Percentiles rank a stretch among this genome's conserved stretches.
Conservation (phyloP, 2,113 vertebrate genomes). For the Alces alces region DNA sequence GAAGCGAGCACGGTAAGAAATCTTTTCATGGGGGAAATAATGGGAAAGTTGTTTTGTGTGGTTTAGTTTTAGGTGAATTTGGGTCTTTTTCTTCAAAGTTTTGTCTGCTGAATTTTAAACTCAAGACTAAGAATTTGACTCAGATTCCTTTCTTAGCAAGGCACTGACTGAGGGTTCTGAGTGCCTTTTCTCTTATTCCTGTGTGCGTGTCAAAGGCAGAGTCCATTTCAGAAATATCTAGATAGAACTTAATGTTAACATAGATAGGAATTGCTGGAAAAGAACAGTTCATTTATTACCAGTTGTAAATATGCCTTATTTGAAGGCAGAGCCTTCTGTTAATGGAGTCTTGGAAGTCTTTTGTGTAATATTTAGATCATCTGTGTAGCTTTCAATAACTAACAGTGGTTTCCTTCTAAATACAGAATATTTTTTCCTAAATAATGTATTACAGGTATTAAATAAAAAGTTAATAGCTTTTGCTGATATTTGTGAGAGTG, state of each 20-base stretch:
- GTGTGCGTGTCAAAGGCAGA: background rate
- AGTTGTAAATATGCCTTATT: background rate
- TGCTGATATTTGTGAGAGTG: background rate
- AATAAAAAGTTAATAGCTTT: background rate
- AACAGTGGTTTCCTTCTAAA: background rate
- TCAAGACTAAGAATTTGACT: background rate
- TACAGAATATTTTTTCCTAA: background rate
- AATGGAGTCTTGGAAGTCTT: background rate
- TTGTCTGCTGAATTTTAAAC: background rate
- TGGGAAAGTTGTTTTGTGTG: background rate
- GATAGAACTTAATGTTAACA: background rate
- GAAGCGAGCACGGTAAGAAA: no score
- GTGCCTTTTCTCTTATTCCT: background rate
- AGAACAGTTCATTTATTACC: background rate
- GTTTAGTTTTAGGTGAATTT: background rate
- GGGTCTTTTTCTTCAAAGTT: background rate
- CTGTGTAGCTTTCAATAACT: background rate
- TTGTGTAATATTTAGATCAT: background rate
- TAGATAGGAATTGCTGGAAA: background rate
- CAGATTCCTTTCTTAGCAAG: background rate
- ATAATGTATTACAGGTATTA: background rate
- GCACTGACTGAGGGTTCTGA: background rate
- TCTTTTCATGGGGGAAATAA: slow-evolving; percentile 2
- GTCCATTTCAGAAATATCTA: slow-evolving; percentile 20
- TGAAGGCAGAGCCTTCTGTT: background rate